Evolutionary conservation across 2,888 invertebrate species (phyloP).

Genomic region (Platycnemis pennipes): DNA sequence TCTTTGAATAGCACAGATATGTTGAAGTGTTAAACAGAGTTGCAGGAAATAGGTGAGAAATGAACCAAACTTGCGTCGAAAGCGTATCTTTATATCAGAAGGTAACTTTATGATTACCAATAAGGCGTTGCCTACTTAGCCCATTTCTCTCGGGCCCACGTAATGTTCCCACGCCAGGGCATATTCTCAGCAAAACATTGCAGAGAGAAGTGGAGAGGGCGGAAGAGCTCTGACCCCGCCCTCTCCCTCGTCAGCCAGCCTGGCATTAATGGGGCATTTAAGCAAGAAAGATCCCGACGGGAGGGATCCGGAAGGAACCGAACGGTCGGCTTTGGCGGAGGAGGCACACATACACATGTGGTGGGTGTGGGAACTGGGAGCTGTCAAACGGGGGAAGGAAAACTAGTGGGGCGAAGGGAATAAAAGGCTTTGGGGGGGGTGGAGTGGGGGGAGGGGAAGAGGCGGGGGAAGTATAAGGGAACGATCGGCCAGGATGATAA

Average conservation of each 20-base stretch:
- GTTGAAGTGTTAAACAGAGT: no score
- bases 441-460: not conserved
- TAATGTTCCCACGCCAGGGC: not conserved
- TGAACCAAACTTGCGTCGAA: no score
- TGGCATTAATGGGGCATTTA: not conserved
- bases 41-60: no score
- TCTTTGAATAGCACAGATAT: no score
- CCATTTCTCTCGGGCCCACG: no score
- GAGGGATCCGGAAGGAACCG: not conserved
- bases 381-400: not conserved
- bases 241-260: not conserved
- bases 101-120: no score
- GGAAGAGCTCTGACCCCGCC: not conserved
- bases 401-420: not conserved
- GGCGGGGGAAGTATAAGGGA: not conserved
- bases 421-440: not conserved
- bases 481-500: slow-evolving; percentile 31
- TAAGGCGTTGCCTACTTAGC: no score
- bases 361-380: not conserved
- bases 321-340: not conserved
- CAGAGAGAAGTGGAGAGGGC: not conserved
- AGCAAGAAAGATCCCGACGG: not conserved
- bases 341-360: no score
- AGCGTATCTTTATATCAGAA: no score
- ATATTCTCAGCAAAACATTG: not conserved